A percentile compares a stretch with the other conserved stretches of the same genome.
phyloP scores from a whole-genome alignment of 2,113 vertebrate genomes.

The Chionomys nivalis region DNA sequence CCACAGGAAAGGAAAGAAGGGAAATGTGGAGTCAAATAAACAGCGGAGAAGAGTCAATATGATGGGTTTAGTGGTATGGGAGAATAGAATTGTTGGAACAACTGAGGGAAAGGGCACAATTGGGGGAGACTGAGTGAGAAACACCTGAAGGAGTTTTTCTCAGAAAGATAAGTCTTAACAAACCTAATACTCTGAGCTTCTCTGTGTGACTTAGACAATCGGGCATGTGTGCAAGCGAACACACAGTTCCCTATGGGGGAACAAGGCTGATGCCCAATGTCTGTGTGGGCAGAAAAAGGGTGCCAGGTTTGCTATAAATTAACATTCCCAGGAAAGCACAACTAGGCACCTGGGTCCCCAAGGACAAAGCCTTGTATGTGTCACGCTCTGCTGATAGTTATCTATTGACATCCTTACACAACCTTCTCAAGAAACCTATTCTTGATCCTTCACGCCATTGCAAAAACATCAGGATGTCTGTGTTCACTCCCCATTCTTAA shows the following conservation, averaged over 20 bases:
- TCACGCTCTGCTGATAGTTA: constrained; percentile 5
- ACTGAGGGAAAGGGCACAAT: neutral
- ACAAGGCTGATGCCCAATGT: neutral
- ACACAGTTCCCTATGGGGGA: neutral
- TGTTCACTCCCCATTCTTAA: neutral
- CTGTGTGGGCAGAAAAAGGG: neutral
- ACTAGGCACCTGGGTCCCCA: neutral
- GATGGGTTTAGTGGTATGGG: neutral
- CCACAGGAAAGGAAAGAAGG: neutral
- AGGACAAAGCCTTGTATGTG: neutral
- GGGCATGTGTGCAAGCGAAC: neutral
- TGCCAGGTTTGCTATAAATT: neutral
- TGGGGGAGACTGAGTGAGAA: neutral
- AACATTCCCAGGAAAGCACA: constrained; percentile 26
- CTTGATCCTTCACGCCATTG: constrained; percentile 16
- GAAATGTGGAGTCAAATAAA: neutral
- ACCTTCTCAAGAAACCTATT: constrained; percentile 46
- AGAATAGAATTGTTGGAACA: neutral
- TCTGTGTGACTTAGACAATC: neutral
- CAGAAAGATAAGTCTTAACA: neutral
- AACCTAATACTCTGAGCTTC: neutral
- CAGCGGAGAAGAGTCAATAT: neutral
- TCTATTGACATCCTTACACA: constrained; percentile 40
- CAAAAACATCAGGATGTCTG: constrained; percentile 25
- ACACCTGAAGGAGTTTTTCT: neutral